Evolutionary conservation across 2,888 invertebrate genomes (phyloP), one percentile per base, ranked within the genome.

Genomic region (Synergus itoensis): DNA sequence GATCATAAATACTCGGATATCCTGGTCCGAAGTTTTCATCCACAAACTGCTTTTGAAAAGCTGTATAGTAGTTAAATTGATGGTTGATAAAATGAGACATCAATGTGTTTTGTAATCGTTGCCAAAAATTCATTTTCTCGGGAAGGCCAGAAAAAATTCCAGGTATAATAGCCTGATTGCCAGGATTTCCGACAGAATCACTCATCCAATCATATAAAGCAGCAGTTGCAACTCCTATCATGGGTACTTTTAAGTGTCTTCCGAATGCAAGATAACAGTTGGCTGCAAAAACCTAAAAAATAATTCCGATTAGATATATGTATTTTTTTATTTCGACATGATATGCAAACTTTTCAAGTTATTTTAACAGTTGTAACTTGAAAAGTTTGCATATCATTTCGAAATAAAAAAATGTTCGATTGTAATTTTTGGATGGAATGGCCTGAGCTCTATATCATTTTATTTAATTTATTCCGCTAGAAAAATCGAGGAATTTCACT

Each of bases 241-340:
- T 41, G 0, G 91, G 90, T 0, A 86, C 81, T 8, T 89, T 88
- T 8, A 92, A 80, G 28, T 87, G 81, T 4, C 87, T 83, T 4
- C 88, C 88, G 77, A 90, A 89, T 0, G 86, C 88, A 1, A 91
- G 67, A 76, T 85, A 89, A 76, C 91, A 91, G 7, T 89, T 85
- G 0, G 88, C 45, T 0, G 80, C 45, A 65, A 89, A 91, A 4
- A 87, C 2, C 91, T 90, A 82, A 1, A 82, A 84, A 78, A 36
- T 36, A 57, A 62, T 43, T 45, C 11, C 4, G 4, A 36, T 36
- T 36, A 36, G 3, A 36, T 36, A 0, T 36, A 4, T 36, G n/a
- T n/a, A n/a, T 1, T 28, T 28, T 28, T 28, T 28, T 21, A 21
- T 21, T 21, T 21, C 21, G 21, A 21, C 21, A 21, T 21, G 1